Conservation (phyloP, 2,888 invertebrate genomes). For the Trachelus tabidus region DNA sequence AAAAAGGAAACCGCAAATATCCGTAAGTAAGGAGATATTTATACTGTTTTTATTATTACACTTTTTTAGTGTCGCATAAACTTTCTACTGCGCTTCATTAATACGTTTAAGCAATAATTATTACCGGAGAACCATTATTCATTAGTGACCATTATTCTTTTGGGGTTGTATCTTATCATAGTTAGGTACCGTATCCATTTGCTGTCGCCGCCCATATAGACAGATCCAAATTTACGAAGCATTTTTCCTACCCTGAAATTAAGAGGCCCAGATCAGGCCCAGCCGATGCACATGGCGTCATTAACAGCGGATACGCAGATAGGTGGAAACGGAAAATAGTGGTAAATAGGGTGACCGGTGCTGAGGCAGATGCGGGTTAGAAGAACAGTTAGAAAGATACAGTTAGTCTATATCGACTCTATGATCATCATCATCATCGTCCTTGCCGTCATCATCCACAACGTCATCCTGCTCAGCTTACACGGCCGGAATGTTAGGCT, state of each 20-base stretch:
- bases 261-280: conserved; percentile 35
- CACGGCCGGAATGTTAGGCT: not conserved
- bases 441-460: not conserved
- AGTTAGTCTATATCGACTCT: conserved; percentile 2
- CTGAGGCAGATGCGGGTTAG: conserved; percentile 23
- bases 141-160: not conserved
- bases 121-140: not conserved
- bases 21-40: not conserved
- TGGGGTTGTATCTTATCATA: not conserved
- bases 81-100: not conserved
- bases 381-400: conserved; percentile 23
- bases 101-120: not conserved
- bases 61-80: not conserved
- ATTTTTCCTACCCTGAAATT: conserved; percentile 30
- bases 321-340: conserved; percentile 21
- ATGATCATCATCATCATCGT: conserved; percentile 1
- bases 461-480: not conserved
- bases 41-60: not conserved
- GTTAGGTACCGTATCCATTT: not conserved
- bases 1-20: not conserved
- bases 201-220: not conserved
- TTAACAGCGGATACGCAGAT: conserved; percentile 29
- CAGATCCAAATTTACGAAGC: not conserved
- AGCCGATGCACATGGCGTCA: conserved; percentile 43
- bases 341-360: conserved; percentile 10